These are phyloP conservation scores for Tor tambroides DNA, from an alignment of 2,113 vertebrate species.

Conservation along the genomic window DNA sequence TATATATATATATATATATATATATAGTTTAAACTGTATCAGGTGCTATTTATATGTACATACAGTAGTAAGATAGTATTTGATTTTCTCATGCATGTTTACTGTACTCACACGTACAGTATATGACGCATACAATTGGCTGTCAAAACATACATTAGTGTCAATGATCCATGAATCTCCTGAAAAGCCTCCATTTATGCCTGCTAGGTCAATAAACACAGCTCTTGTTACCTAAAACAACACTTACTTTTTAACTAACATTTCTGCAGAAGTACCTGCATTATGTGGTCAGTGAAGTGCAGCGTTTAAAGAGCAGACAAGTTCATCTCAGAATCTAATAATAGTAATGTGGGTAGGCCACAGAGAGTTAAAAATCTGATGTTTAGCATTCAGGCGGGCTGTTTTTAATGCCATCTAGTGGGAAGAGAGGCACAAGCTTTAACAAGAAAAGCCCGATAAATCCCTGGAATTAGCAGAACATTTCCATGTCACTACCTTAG, in stretches of 20 bases:
- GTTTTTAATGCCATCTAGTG: constrained; percentile 28
- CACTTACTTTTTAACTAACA: constrained; percentile 10
- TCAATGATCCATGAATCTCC: neutral
- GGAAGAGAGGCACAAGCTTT: constrained; percentile 24
- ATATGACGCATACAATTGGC: neutral
- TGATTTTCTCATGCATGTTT: neutral
- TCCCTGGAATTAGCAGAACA: constrained; percentile 37
- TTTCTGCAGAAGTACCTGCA: constrained; percentile 9
- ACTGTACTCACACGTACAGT: neutral
- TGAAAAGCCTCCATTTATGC: neutral
- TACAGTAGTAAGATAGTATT: neutral
- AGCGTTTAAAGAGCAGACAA: neutral
- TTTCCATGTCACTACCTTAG: constrained; percentile 8
- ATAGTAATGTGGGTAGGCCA: neutral
- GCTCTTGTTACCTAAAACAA: neutral
- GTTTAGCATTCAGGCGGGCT: neutral
- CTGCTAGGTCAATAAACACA: neutral
- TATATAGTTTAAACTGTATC: neutral
- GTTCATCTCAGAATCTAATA: neutral
- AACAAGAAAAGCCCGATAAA: constrained; percentile 28
- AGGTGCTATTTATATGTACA: neutral
- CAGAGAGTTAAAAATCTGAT: neutral
- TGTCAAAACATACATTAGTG: neutral
- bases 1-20: neutral
- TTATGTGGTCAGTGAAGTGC: neutral